phyloP scores from a whole-genome alignment of 2,888 invertebrate species.

The Parnassius glacialis region DNA sequence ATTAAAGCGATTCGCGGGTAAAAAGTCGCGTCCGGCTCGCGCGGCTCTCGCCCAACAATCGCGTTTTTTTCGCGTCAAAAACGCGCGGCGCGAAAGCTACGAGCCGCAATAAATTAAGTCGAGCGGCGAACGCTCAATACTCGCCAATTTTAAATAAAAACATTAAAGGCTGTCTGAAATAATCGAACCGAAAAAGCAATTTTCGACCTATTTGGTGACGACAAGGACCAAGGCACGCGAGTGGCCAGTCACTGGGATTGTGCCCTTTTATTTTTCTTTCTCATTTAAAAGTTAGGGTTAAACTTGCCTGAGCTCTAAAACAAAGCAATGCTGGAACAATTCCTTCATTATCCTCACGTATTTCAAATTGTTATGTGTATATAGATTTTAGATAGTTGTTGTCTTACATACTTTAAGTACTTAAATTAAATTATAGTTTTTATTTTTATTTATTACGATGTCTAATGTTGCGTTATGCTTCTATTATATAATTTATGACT shows the following conservation, averaged over 20 bases:
- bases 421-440: too few relatives aligned
- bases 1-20: constrained; percentile 70
- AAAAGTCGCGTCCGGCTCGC: constrained; percentile 55
- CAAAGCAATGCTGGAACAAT: background rate
- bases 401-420: too few relatives aligned
- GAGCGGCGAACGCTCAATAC: constrained; percentile 73
- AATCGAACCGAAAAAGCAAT: constrained; percentile 72
- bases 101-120: constrained; percentile 74
- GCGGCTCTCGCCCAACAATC: constrained; percentile 45
- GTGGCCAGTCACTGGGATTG: constrained; percentile 30
- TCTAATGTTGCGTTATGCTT: too few relatives aligned
- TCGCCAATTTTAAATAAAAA: constrained; percentile 76
- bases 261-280: constrained; percentile 29
- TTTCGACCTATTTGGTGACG: constrained; percentile 72
- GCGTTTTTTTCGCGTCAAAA: constrained; percentile 71
- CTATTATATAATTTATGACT: too few relatives aligned
- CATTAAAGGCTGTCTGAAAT: constrained; percentile 75
- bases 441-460: too few relatives aligned
- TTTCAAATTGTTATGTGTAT: too few relatives aligned
- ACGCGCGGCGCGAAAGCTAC: constrained; percentile 58
- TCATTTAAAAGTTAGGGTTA: constrained; percentile 9
- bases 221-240: constrained; percentile 51
- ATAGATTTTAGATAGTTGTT: too few relatives aligned
- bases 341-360: too few relatives aligned
- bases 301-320: background rate